Conservation (phyloP, 2,113 vertebrate species). For the Platichthys flesus region DNA sequence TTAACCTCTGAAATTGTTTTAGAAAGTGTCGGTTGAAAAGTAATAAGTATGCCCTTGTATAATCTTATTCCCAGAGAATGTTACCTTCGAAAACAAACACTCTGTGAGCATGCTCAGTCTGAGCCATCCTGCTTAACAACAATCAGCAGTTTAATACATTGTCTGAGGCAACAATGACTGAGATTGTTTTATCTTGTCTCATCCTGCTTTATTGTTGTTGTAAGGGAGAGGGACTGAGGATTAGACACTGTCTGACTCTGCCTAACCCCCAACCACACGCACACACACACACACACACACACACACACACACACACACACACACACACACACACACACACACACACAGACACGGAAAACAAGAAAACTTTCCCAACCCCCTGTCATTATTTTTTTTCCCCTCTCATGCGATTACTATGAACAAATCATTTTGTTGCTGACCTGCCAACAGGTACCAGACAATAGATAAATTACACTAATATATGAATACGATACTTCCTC, state of each 20-base stretch:
- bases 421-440: conserved; percentile 11
- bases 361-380: conserved; percentile 11
- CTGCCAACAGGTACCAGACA: conserved; percentile 21
- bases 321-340: conserved; percentile 4
- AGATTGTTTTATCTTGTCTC: conserved; percentile 68
- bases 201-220: conserved; percentile 57
- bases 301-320: conserved; percentile 15
- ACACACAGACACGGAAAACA: conserved; percentile 8
- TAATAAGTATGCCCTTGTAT: background rate
- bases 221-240: conserved; percentile 61
- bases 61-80: conserved; percentile 1
- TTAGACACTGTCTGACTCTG: conserved; percentile 70
- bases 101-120: conserved; percentile 39
- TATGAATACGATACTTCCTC: background rate
- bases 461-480: background rate
- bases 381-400: background rate
- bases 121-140: conserved; percentile 20
- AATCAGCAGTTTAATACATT: conserved; percentile 57
- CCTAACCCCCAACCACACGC: conserved; percentile 26
- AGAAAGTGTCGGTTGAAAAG: too few relatives aligned
- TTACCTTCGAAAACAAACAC: background rate
- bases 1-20: background rate
- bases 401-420: conserved; percentile 7
- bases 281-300: conserved; percentile 30
- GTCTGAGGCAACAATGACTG: conserved; percentile 64